Evolutionary conservation across 2,888 invertebrate species (phyloP), one percentile per base, ranked within the genome.

Genomic region (Cryptocheilus praepositus): DNA sequence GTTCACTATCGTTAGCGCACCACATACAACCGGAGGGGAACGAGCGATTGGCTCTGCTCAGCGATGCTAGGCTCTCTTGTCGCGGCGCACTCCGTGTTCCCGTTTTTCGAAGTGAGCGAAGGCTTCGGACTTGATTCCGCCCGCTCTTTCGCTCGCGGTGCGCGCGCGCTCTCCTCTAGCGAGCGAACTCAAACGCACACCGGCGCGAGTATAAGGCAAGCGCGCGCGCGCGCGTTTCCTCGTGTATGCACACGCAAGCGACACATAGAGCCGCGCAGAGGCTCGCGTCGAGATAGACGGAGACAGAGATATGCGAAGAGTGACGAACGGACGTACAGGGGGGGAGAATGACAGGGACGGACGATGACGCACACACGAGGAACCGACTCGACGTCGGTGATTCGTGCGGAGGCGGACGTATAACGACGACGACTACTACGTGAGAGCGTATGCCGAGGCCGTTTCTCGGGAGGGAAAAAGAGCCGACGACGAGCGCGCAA

Each of bases 71-170:
- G 7, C 36, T 72, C 63, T 63, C 67, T 56, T 64, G 74, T 65
- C 70, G 71, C 66, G 62, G 61, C 63, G 64, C 77, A 73, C 75
- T 70, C 73, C 75, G 80, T 76, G 82, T 82, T 82, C 80, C 73
- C 79, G 73, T 79, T 79, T 79, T 68, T 74, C 72, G 61, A 46
- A 58, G 44, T 43, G 51, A 73, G 64, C 60, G 67, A 62, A 76
- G 73, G 61, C 61, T 64, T 60, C 57, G 36, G 68, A 71, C 78
- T 73, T 71, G 71, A 54, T 68, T 68, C 70, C 68, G 63, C 75
- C 64, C 71, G 71, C 66, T 72, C 73, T 71, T 71, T 69, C 70
- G 57, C 59, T 73, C 69, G 53, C 61, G 63, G 64, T 46, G 61
- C 52, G 64, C 59, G 64, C 59, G 63, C 70, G 73, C 72, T 53